phyloP scores from a whole-genome alignment of 2,888 invertebrate species.

The Pachycephus smyrnensis region DNA sequence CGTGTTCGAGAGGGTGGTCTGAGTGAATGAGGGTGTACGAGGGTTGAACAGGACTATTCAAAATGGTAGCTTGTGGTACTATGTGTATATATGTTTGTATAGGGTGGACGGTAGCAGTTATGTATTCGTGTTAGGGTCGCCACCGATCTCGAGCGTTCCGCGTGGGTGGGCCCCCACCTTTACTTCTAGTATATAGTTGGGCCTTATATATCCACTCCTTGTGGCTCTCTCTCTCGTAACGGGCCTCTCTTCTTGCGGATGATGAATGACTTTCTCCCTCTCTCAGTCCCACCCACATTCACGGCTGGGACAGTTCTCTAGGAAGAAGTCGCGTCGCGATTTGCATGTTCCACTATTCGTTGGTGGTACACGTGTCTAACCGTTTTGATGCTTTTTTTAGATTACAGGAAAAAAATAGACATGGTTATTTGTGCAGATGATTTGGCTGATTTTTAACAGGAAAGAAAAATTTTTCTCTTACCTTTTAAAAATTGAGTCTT shows the following conservation, averaged over 20 bases:
- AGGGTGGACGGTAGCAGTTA: conserved; percentile 3
- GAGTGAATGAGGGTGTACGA: not conserved
- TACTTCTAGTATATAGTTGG: not conserved
- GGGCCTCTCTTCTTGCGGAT: conserved; percentile 32
- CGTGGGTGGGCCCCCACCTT: conserved; percentile 57
- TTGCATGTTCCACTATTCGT: conserved; percentile 4
- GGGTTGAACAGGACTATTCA: not conserved
- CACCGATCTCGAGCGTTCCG: conserved; percentile 54
- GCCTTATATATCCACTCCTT: conserved; percentile 24
- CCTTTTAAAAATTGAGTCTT: not conserved
- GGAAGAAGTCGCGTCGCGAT: not conserved
- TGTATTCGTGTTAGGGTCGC: conserved; percentile 32
- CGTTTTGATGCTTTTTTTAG: not conserved
- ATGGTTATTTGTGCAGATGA: not conserved
- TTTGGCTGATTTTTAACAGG: not conserved
- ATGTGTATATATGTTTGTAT: not conserved
- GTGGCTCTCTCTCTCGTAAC: not conserved
- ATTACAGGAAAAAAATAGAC: not conserved
- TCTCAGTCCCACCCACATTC: conserved; percentile 4
- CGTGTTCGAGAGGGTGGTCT: not conserved
- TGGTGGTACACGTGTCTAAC: not conserved
- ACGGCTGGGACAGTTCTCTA: not conserved
- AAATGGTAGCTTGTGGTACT: not conserved
- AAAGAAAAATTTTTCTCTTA: not conserved
- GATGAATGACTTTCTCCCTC: conserved; percentile 48